A percentile compares a stretch with the other conserved stretches of the same genome.
phyloP scores from a whole-genome alignment of 2,113 vertebrate species.

The Piprites chloris region DNA sequence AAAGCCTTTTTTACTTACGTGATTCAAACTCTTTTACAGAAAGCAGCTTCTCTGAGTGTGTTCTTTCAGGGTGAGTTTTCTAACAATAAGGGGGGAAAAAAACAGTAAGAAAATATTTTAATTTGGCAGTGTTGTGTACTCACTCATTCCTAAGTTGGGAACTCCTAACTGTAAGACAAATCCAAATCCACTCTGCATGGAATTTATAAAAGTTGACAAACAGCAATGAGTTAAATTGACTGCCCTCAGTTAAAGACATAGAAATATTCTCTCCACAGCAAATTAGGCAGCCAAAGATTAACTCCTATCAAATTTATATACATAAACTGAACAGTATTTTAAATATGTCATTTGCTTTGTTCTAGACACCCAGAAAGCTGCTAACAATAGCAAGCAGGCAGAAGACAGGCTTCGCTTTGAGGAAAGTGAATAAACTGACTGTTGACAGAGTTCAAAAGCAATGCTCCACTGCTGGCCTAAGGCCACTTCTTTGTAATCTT shows the following conservation, averaged over 20 bases:
- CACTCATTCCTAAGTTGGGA: neutral
- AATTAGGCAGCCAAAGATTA: slow-evolving; percentile 1
- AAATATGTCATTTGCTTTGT: slow-evolving; percentile 69
- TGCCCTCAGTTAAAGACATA: neutral
- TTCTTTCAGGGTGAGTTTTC: slow-evolving; percentile 85
- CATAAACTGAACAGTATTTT: slow-evolving; percentile 55
- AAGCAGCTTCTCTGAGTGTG: slow-evolving; percentile 83
- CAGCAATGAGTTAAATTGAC: neutral
- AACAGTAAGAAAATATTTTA: neutral
- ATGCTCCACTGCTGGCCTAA: slow-evolving; percentile 72
- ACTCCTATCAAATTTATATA: slow-evolving; percentile 54
- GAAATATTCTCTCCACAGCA: neutral
- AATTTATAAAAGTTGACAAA: neutral
- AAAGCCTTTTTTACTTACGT: slow-evolving; percentile 79
- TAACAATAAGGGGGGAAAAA: slow-evolving; percentile 38
- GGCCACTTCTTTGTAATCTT: slow-evolving; percentile 79
- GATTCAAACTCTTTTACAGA: slow-evolving; percentile 87
- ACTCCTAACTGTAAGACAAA: neutral
- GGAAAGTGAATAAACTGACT: slow-evolving; percentile 77
- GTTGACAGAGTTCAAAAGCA: slow-evolving; percentile 80
- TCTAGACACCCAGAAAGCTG: slow-evolving; percentile 70
- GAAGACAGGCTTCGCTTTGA: slow-evolving; percentile 71
- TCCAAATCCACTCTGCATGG: neutral
- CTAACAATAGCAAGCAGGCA: slow-evolving; percentile 72
- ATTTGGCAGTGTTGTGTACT: neutral